Conservation (phyloP, 2,113 vertebrate species). For the Panthera tigris region DNA sequence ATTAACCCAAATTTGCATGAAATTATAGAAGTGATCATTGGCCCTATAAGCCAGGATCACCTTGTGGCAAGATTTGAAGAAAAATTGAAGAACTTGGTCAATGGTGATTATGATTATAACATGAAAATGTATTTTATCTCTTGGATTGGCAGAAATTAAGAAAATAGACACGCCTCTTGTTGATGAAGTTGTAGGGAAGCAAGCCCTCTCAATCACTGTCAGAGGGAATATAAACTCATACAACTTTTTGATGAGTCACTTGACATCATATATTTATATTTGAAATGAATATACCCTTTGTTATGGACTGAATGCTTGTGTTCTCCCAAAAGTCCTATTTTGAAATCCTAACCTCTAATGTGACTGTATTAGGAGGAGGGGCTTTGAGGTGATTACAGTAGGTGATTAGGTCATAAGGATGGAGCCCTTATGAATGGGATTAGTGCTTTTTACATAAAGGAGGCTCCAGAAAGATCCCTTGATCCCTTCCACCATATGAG, state of each 20-base stretch:
- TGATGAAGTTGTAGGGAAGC: not conserved
- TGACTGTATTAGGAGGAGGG: not conserved
- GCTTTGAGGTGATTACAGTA: too few species aligned
- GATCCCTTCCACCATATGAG: too few species aligned
- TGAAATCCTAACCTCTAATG: not conserved
- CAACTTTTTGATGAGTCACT: not conserved
- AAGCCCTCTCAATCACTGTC: not conserved
- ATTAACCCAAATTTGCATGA: not conserved
- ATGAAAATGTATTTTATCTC: not conserved
- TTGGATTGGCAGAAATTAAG: not conserved
- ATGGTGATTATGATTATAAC: not conserved
- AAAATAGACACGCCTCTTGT: not conserved
- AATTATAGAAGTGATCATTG: not conserved
- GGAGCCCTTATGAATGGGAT: not conserved
- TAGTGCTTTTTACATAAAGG: not conserved
- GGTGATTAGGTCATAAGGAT: not conserved
- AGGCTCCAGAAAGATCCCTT: not conserved
- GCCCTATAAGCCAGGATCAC: not conserved
- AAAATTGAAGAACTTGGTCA: not conserved
- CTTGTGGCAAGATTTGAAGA: not conserved
- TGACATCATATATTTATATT: not conserved
- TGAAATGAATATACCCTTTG: not conserved
- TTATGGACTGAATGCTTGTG: not conserved
- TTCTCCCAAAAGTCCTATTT: not conserved
- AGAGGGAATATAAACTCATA: not conserved